Evolutionary conservation across 1,140 invertebrate species (phyloP).

Genomic region (Leptinotarsa lineolata): DNA sequence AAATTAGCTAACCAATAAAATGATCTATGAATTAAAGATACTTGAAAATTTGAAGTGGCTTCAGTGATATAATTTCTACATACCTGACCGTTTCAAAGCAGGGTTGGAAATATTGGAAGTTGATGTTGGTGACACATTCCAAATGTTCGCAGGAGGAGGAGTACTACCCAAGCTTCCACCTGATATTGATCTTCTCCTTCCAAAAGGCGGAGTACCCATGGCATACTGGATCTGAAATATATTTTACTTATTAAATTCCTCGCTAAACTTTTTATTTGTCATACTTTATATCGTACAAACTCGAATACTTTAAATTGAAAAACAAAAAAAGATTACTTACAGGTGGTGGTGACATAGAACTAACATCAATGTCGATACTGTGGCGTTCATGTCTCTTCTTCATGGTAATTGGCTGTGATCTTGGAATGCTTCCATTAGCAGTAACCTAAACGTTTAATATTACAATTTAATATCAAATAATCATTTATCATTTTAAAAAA

Average conservation of each 20-base stretch:
- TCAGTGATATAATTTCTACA: neutral
- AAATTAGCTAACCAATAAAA: no score
- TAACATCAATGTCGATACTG: conserved; percentile 70
- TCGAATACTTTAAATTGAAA: neutral
- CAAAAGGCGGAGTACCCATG: conserved; percentile 84
- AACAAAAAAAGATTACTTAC: conserved; percentile 61
- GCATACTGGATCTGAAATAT: conserved; percentile 76
- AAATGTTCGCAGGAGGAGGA: conserved; percentile 77
- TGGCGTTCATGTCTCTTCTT: conserved; percentile 69
- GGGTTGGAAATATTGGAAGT: conserved; percentile 64
- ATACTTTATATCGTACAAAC: neutral
- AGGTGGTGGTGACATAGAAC: conserved; percentile 86
- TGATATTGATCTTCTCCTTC: conserved; percentile 68
- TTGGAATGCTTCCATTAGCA: conserved; percentile 64
- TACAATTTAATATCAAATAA: no score
- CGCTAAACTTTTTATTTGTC: neutral
- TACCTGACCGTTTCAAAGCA: conserved; percentile 74
- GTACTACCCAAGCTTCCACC: conserved; percentile 70
- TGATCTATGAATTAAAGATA: no score
- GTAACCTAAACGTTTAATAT: conserved; percentile 23
- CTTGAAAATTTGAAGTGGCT: no score
- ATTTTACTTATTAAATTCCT: neutral
- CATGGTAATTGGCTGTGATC: conserved; percentile 83
- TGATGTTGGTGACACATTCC: conserved; percentile 74
- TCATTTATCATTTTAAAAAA: no score